These are phyloP conservation scores for Pocillopora meandrina DNA, from an alignment of 92 coral and sea anemone genomes.

Conservation along the genomic window DNA sequence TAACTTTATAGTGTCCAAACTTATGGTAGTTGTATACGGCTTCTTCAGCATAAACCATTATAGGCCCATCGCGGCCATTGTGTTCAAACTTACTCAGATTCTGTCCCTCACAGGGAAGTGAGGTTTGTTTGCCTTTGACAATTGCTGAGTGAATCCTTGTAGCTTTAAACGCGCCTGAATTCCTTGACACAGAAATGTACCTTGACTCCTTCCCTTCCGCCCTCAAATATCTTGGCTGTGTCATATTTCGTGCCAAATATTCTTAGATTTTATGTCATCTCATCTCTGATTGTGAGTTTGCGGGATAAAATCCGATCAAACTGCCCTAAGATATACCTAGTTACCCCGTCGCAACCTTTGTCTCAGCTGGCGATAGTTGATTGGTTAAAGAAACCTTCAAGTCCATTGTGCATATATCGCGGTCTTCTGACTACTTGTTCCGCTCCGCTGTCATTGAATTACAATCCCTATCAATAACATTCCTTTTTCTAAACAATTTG, in stretches of 20 bases:
- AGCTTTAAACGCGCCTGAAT: conserved; percentile 15
- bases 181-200: conserved; percentile 3
- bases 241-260: conserved; percentile 24
- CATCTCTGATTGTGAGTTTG: conserved; percentile 7
- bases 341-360: conserved; percentile 8
- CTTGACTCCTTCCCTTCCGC: neutral
- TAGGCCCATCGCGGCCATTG: conserved; percentile 79
- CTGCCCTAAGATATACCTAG: neutral
- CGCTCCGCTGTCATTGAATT: neutral
- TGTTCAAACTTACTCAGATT: conserved; percentile 86
- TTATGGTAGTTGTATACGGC: conserved; percentile 28
- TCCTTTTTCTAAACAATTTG: neutral
- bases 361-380: neutral
- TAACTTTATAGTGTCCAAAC: conserved; percentile 69
- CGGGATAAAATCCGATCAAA: neutral
- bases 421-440: no score
- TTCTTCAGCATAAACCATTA: conserved; percentile 88
- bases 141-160: conserved; percentile 84
- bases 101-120: conserved; percentile 74
- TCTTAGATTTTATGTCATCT: conserved; percentile 2
- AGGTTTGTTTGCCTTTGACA: conserved; percentile 79
- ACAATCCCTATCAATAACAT: conserved; percentile 16
- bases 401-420: neutral
- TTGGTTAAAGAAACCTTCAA: neutral
- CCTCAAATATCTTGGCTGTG: neutral